Conservation (phyloP, 1,140 invertebrate species). For the Plutomurus gul region DNA sequence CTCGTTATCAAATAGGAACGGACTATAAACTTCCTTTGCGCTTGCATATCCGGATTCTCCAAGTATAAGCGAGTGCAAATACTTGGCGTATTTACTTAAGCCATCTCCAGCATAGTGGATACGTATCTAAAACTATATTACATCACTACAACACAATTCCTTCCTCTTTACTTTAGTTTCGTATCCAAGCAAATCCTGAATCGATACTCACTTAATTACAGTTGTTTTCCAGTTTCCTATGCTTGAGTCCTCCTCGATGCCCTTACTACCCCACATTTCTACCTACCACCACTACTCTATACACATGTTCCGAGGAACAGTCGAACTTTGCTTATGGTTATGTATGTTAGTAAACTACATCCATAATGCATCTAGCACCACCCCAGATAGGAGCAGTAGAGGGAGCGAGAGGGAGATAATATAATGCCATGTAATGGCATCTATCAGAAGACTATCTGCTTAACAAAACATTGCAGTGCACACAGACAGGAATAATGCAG, state of each 20-base stretch:
- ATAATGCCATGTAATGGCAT: not conserved
- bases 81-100: no score
- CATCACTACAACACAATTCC: not conserved
- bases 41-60: no score
- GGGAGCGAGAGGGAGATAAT: not conserved
- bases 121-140: not conserved
- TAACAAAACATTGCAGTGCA: not conserved
- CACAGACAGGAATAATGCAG: not conserved
- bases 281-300: no score
- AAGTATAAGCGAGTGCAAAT: no score
- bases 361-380: not conserved
- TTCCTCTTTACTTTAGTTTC: not conserved
- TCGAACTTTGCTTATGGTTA: no score
- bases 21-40: no score
- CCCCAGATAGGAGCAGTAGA: not conserved
- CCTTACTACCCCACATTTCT: not conserved
- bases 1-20: no score
- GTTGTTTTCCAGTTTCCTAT: not conserved
- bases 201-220: conserved; percentile 2
- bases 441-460: no score
- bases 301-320: no score
- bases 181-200: not conserved
- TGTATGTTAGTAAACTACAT: no score
- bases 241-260: no score
- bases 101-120: no score